phyloP scores from a whole-genome alignment of 2,797 vertebrate genomes.

The Phoebastria nigripes region DNA sequence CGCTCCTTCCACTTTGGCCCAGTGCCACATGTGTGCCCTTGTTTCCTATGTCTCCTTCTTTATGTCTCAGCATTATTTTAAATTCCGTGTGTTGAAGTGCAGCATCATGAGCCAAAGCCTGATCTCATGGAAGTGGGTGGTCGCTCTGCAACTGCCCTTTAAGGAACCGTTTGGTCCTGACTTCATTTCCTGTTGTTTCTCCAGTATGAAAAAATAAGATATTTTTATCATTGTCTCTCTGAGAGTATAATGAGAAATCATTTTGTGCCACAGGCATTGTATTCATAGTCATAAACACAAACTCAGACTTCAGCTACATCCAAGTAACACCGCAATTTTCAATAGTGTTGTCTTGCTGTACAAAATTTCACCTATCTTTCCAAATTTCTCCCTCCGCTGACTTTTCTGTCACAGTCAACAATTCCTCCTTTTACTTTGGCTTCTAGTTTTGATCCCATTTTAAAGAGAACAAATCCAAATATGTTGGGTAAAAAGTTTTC shows the following conservation, averaged over 20 bases:
- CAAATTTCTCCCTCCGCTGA: neutral
- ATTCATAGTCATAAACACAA: neutral
- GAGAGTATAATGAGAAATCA: neutral
- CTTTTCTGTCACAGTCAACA: neutral
- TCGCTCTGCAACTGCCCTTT: neutral
- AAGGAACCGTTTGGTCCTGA: neutral
- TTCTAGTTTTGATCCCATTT: neutral
- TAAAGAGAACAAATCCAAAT: neutral
- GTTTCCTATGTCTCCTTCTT: neutral
- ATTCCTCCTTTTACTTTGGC: neutral
- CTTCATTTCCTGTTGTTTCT: neutral
- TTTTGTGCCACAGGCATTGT: neutral
- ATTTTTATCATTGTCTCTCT: neutral
- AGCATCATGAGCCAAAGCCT: neutral
- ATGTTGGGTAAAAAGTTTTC: neutral
- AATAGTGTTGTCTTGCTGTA: neutral
- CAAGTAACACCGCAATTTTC: neutral
- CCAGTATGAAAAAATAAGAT: neutral
- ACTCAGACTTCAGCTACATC: neutral
- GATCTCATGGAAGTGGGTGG: neutral
- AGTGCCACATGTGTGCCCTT: neutral
- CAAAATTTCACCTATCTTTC: neutral
- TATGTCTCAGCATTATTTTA: neutral
- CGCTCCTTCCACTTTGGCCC: neutral
- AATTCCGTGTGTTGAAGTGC: neutral